These are phyloP conservation scores for Antedon mediterranea DNA, from an alignment of 53 echinoderm and acorn worm genomes.

Conservation along the genomic window DNA sequence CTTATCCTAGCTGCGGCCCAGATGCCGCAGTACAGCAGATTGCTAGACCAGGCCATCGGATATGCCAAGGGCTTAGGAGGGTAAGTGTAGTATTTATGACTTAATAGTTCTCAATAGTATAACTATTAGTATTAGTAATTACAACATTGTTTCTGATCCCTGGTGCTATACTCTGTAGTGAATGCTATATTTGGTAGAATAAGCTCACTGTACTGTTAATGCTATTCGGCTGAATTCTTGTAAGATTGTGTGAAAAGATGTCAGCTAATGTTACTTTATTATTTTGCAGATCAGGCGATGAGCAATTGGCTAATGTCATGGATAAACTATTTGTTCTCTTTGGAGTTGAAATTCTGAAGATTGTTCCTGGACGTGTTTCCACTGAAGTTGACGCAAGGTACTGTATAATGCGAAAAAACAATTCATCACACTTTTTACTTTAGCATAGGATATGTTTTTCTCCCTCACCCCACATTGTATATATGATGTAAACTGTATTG, in stretches of 20 bases:
- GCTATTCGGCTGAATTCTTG: no score
- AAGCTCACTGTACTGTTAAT: no score
- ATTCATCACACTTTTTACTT: no score
- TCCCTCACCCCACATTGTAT: no score
- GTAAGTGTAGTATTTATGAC: constrained; percentile 12
- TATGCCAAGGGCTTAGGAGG: constrained; percentile 36
- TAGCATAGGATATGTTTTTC: no score
- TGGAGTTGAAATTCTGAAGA: constrained; percentile 69
- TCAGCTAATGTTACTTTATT: background rate
- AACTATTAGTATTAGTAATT: background rate
- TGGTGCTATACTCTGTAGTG: no score
- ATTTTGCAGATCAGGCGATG: constrained; percentile 23
- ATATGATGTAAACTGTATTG: no score
- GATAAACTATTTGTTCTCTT: constrained; percentile 83
- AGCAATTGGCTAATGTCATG: constrained; percentile 55
- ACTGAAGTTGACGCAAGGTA: constrained; percentile 96
- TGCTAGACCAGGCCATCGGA: constrained; percentile 45
- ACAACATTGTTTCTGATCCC: background rate
- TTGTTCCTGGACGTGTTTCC: constrained; percentile 79
- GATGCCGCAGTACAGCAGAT: constrained; percentile 33
- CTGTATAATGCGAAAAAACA: background rate
- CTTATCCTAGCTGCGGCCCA: constrained; percentile 57
- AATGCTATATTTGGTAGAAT: no score
- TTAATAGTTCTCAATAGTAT: background rate
- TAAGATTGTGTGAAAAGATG: no score